Percentiles rank a stretch among this genome's conserved stretches.
These are phyloP conservation scores for Orussus abietinus DNA, from an alignment of 1,140 invertebrate genomes.

Conservation along the genomic window DNA sequence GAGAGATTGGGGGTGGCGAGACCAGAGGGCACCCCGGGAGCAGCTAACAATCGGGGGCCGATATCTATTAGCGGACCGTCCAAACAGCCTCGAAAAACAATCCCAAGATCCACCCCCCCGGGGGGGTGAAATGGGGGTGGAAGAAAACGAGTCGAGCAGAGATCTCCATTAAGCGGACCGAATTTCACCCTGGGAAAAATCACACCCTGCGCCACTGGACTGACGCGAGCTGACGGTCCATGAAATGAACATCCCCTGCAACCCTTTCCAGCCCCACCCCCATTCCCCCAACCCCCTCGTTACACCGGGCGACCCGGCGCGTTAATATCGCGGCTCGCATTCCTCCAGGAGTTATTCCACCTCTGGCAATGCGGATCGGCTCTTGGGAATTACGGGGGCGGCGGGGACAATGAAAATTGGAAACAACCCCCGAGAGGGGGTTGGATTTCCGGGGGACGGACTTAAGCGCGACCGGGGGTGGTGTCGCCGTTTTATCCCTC, in stretches of 20 bases:
- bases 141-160: constrained; percentile 11
- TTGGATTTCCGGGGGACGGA: too few species aligned
- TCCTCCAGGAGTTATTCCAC: too few species aligned
- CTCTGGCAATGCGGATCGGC: too few species aligned
- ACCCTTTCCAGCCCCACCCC: too few species aligned
- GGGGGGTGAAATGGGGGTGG: constrained; percentile 3
- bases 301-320: too few species aligned
- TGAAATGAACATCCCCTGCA: constrained; percentile 49
- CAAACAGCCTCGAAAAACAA: constrained; percentile 25
- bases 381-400: too few species aligned
- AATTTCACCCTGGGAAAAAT: constrained; percentile 46
- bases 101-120: constrained; percentile 11
- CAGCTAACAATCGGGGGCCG: constrained; percentile 20
- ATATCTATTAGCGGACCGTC: constrained; percentile 29
- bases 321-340: too few species aligned
- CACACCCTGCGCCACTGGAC: constrained; percentile 38
- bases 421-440: too few species aligned
- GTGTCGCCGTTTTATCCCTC: too few species aligned
- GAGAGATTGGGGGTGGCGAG: too few species aligned
- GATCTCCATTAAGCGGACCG: constrained; percentile 47
- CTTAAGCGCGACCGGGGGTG: too few species aligned
- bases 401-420: too few species aligned
- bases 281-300: neutral
- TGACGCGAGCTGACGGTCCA: constrained; percentile 47
- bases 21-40: neutral